These are phyloP conservation scores for Bucorvus abyssinicus DNA, from an alignment of 2,797 vertebrate genomes.

Conservation along the genomic window DNA sequence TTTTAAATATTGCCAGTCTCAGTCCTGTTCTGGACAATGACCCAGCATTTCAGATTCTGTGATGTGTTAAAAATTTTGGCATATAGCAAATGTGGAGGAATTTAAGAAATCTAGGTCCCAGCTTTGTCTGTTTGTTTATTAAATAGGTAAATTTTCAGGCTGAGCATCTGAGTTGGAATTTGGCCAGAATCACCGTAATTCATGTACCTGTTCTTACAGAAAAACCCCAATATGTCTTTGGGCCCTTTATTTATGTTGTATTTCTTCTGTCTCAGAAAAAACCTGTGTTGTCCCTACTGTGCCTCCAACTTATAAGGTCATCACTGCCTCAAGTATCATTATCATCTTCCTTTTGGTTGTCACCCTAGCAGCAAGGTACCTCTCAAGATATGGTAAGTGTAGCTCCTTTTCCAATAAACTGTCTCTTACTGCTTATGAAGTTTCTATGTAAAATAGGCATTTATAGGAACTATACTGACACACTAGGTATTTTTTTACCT, in stretches of 20 bases:
- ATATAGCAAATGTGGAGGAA: not conserved
- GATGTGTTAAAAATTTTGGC: not conserved
- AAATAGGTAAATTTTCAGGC: not conserved
- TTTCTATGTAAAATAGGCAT: not conserved
- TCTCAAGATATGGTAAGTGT: constrained; percentile 45
- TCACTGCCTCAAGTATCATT: constrained; percentile 41
- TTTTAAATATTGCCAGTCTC: not conserved
- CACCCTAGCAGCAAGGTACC: constrained; percentile 2
- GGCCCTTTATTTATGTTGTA: not conserved
- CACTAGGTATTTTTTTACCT: not conserved
- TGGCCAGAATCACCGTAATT: not conserved
- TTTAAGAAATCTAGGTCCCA: not conserved
- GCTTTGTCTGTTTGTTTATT: not conserved
- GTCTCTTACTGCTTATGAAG: not conserved
- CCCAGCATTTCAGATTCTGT: not conserved
- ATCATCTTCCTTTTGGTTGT: constrained; percentile 39
- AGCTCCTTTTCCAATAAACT: not conserved
- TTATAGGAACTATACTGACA: constrained; percentile 2
- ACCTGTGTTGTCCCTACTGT: not conserved
- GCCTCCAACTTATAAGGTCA: not conserved
- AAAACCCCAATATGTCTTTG: not conserved
- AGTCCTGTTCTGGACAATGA: not conserved
- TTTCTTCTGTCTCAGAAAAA: constrained; percentile 44
- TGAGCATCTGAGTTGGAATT: not conserved
- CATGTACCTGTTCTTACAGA: not conserved